Conservation (phyloP, 2,113 vertebrate species). For the Ifrita kowaldi region DNA sequence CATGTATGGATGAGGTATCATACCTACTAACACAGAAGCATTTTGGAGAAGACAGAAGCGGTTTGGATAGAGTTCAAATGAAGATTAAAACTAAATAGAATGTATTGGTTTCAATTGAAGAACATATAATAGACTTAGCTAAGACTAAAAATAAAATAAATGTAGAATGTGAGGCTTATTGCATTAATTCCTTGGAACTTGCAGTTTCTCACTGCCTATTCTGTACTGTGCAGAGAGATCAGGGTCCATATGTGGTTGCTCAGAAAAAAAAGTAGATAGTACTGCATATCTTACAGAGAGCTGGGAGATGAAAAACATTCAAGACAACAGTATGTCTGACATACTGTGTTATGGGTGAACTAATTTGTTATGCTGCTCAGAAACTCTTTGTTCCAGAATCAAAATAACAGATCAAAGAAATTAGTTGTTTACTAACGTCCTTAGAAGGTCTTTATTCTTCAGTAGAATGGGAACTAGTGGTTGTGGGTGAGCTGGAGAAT, state of each 20-base stretch:
- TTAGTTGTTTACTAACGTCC: not conserved
- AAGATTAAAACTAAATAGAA: not conserved
- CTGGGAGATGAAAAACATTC: not conserved
- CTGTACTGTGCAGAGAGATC: not conserved
- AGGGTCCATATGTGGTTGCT: not conserved
- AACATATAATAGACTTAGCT: not conserved
- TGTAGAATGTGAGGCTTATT: not conserved
- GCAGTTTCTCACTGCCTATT: not conserved
- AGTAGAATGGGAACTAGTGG: not conserved
- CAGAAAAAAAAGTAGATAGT: not conserved
- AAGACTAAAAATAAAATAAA: not conserved
- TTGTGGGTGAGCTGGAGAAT: not conserved
- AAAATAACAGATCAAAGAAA: conserved; percentile 50
- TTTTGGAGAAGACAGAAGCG: not conserved
- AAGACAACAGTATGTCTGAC: not conserved
- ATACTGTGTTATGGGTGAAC: not conserved
- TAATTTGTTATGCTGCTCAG: not conserved
- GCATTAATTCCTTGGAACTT: not conserved
- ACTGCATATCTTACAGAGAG: not conserved
- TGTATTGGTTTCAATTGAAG: not conserved
- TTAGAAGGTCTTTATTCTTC: conserved; percentile 16
- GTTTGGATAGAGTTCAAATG: not conserved
- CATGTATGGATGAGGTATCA: not conserved
- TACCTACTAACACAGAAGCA: not conserved
- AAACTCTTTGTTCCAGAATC: conserved; percentile 31